Evolutionary conservation across 2,797 vertebrate genomes (phyloP), one percentile per base, ranked within the genome.

Genomic region (Carcharodon carcharias): DNA sequence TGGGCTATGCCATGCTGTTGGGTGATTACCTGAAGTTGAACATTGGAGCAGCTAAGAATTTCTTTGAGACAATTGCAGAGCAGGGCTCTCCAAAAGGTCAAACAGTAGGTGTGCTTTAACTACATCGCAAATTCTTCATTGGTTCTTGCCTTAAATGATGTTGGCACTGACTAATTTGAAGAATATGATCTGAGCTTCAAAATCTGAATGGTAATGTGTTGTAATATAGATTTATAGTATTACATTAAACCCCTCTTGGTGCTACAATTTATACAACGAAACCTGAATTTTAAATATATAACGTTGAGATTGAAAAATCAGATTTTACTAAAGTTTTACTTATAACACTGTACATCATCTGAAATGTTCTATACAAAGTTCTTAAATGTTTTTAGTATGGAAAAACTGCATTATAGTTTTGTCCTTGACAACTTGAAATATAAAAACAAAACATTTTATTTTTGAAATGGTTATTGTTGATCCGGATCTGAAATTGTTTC

Each of bases 21-120:
- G 99, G 99, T 45, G 99, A 99, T 97, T 98, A 98, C 97, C 96
- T 99, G 97, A 98, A 98, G 96, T 99, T 99, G 98, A 98, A 99
- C 96, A 96, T 99, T 96, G 98, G 98, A 2, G 97, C 98, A 67
- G 99, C 99, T 58, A 99, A 98, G 97, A 98, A 98, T 94, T 98
- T 99, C 67, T 98, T 99, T 97, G 99, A 99, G 98, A 99, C 98
- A 96, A 97, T 99, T 40, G 98, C 98, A 0, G 97, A 99, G 65
- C 99, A 99, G 94, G 99, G 99, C 16, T 99, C 98, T 61, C 99
- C 99, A 40, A 99, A 99, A 98, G 99, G 99, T 61, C 99, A 99
- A 97, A 99, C 97, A 97, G 99, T 99, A 98, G 96, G 96, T 97
- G 69, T 35, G 0, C 89, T 50, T 77, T 95, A 88, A 7, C 35